Evolutionary conservation across 2,888 invertebrate species (phyloP).

Genomic region (Allacma fusca): DNA sequence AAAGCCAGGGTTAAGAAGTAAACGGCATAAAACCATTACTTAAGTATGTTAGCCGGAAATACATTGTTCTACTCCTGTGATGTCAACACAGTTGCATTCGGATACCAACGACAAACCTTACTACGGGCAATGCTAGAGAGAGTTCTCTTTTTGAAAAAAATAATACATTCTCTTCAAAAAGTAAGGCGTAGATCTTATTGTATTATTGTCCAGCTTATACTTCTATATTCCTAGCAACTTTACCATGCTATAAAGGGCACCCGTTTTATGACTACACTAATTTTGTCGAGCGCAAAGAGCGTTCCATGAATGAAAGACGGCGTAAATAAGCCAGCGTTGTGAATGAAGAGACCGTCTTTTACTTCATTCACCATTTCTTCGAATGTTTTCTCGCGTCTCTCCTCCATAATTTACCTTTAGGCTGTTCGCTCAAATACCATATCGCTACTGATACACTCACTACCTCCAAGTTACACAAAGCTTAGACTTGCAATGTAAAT

Average conservation of each 20-base stretch:
- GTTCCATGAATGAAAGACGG: conserved; percentile 42
- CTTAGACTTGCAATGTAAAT: not conserved
- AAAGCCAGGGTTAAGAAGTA: conserved; percentile 27
- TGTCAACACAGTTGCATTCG: conserved; percentile 19
- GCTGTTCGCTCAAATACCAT: conserved; percentile 19
- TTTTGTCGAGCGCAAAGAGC: conserved; percentile 47
- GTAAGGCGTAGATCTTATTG: not conserved
- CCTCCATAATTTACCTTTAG: conserved; percentile 37
- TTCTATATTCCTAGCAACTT: not conserved
- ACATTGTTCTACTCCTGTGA: conserved; percentile 40
- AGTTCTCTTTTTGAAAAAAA: no score
- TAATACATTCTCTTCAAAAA: no score
- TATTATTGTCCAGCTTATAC: conserved; percentile 18
- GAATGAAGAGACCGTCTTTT: conserved; percentile 45
- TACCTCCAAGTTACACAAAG: not conserved
- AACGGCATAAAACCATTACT: conserved; percentile 28
- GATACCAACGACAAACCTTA: not conserved
- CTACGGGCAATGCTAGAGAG: no score
- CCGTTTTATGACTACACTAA: conserved; percentile 42
- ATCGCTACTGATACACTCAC: not conserved
- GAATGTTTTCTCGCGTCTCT: conserved; percentile 3
- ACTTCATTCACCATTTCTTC: conserved; percentile 43
- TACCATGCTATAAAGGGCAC: conserved; percentile 4
- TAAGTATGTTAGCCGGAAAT: conserved; percentile 44
- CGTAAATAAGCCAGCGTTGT: conserved; percentile 38